Evolutionary conservation across 2,888 invertebrate genomes (phyloP).

Genomic region (Leptinotarsa rubiginosa): DNA sequence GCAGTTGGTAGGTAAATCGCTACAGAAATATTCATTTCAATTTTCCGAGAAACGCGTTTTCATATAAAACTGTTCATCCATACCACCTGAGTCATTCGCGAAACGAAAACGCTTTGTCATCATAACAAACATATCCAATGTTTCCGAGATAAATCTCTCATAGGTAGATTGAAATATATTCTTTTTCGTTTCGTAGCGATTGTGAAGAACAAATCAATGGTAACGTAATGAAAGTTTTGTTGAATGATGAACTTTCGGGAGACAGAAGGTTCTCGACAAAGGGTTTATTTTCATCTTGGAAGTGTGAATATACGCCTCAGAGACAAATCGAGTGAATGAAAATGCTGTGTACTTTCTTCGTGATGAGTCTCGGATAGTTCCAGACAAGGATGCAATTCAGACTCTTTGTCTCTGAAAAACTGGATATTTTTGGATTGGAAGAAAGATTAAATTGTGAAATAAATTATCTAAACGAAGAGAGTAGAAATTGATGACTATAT

Average conservation of each 20-base stretch:
- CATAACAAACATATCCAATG: constrained; percentile 8
- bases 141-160: constrained; percentile 12
- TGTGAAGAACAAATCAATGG: constrained; percentile 9
- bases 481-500: no score
- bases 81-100: neutral
- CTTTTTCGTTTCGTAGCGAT: neutral
- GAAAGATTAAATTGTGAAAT: no score
- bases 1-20: neutral
- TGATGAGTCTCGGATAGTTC: constrained; percentile 5
- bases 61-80: constrained; percentile 10
- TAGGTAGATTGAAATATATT: constrained; percentile 7
- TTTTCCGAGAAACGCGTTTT: neutral
- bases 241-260: neutral
- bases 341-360: neutral
- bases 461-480: no score
- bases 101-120: constrained; percentile 12
- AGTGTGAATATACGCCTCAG: neutral
- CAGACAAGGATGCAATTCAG: neutral
- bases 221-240: constrained; percentile 11
- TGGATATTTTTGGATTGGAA: no score
- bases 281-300: constrained; percentile 2
- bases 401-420: neutral
- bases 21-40: neutral
- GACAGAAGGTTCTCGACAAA: neutral
- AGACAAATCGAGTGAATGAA: neutral